A percentile compares a stretch with the other conserved stretches of the same genome.
These are phyloP conservation scores for Isichthys henryi DNA, from an alignment of 2,113 vertebrate species.

Conservation along the genomic window DNA sequence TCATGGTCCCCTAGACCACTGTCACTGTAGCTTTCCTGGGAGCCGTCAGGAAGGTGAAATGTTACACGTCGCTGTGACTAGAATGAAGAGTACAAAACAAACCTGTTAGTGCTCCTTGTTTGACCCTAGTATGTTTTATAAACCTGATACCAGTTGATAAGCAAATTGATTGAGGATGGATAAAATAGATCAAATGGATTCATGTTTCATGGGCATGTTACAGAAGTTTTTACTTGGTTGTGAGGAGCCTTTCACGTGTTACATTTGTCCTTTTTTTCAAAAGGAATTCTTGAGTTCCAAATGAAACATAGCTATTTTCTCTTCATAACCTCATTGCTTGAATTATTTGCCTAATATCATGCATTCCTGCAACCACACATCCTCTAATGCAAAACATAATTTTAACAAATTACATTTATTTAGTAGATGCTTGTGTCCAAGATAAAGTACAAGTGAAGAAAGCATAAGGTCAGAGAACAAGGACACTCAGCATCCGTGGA, in stretches of 20 bases:
- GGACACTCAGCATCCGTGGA: not conserved
- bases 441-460: not conserved
- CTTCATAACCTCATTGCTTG: not conserved
- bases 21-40: conserved; percentile 99
- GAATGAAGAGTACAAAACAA: conserved; percentile 79
- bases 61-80: conserved; percentile 99
- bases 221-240: not conserved
- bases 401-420: not conserved
- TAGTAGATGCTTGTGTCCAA: not conserved
- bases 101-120: conserved; percentile 68
- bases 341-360: not conserved
- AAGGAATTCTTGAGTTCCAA: not conserved
- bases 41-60: conserved; percentile 98
- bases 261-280: not conserved
- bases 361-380: not conserved
- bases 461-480: not conserved
- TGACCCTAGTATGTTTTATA: not conserved
- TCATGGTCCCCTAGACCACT: conserved; percentile 97
- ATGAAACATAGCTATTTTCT: not conserved
- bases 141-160: not conserved
- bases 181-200: not conserved
- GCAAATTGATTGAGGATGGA: not conserved
- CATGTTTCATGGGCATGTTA: not conserved
- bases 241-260: not conserved
- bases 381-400: not conserved